Evolutionary conservation across 2,888 invertebrate genomes (phyloP).

Genomic region (Eilema sororculum): DNA sequence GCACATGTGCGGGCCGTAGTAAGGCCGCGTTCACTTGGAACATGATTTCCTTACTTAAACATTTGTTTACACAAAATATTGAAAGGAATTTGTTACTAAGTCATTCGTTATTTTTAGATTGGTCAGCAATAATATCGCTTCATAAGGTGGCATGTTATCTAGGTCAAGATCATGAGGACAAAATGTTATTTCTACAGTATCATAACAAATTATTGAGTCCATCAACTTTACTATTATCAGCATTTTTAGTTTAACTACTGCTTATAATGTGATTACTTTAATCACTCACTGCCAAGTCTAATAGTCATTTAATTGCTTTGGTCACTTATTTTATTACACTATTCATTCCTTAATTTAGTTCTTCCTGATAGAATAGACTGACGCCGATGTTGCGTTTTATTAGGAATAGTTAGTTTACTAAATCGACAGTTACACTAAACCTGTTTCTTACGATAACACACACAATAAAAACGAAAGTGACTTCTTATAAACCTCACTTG

Average conservation of each 20-base stretch:
- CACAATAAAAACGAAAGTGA: too few species aligned
- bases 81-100: neutral
- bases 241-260: neutral
- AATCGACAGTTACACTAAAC: neutral
- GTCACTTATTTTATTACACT: neutral
- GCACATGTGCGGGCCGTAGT: slow-evolving; percentile 83
- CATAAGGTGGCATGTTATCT: neutral
- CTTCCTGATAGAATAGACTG: neutral
- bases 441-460: neutral
- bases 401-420: neutral
- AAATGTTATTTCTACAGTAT: neutral
- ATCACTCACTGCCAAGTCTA: neutral
- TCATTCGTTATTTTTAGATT: neutral
- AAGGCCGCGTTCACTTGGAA: slow-evolving; percentile 64
- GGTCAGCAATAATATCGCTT: neutral
- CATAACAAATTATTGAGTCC: neutral
- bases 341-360: neutral
- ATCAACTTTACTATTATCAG: neutral
- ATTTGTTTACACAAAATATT: slow-evolving; percentile 12
- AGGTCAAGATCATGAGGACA: slow-evolving; percentile 4
- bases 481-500: neutral
- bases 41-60: slow-evolving; percentile 56
- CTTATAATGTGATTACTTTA: neutral
- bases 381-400: neutral
- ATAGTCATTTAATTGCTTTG: neutral